Base-by-base conservation (phyloP, 1,140 invertebrate genomes). In the Bombus affinis region DNA sequence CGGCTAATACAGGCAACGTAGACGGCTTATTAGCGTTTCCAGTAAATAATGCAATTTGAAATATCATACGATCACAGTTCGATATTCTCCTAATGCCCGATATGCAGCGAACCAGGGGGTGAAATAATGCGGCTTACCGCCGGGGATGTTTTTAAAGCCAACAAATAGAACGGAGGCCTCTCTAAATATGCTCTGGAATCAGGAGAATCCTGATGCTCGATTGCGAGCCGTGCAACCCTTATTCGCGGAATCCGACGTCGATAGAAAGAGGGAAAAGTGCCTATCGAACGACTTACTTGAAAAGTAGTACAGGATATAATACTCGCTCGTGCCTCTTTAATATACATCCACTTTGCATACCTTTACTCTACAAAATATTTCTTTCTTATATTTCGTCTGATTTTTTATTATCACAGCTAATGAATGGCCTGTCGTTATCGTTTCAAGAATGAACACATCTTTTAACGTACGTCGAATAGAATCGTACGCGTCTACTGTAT, bases 171-270 rank as follows among this genome's bases (percentile, higher is more conserved):
- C 80, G 88, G 83, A 91, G 82, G 86, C 81, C 87, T 92, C 78
- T 91, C 77, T 90, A 92, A 92, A 91, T 92, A 91, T 92, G 68
- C 90, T 74, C 44, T 86, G 70, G 91, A 90, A 90, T 92, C 90
- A 88, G 70, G 57, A 86, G 80, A 79, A 78, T 42, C 75, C 59
- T 65, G 57, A 65, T 77, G 75, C 37, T 77, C 75, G 37, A 77
- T 62, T 42, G 75, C 59, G 72, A 87, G 85, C 70, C 53, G 75
- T 86, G 85, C 85, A 82, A 53, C 39, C 75, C 81, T 84, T 84
- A 73, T 71, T 83, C 72, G 72, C 75, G 25, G 73, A 83, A 86
- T 75, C 25, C 75, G 39, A 25, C 28, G 15, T 62, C 53, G 35
- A 77, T 47, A 10, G 72, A 32, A 44, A 62, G 74, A 76, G 28